phyloP scores from a whole-genome alignment of 1,140 invertebrate genomes.

The Temnothorax curvispinosus region DNA sequence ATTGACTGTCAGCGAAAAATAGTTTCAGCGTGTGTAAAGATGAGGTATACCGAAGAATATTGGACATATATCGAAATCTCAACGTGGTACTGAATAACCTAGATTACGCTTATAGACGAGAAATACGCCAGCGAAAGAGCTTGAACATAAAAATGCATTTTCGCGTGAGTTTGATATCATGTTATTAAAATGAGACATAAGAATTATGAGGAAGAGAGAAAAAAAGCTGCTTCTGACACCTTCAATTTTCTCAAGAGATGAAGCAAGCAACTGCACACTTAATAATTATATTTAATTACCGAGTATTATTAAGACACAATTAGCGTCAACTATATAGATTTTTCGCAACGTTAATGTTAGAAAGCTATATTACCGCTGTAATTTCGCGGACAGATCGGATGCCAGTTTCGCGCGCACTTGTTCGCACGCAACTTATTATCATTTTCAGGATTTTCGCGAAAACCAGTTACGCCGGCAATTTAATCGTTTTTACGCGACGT shows the following conservation, averaged over 20 bases:
- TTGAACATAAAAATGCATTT: neutral
- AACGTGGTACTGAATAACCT: neutral
- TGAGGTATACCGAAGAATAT: neutral
- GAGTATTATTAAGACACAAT: neutral
- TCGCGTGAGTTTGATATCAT: neutral
- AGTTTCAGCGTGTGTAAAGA: neutral
- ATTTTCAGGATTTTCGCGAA: neutral
- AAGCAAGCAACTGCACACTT: neutral
- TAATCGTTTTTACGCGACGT: neutral
- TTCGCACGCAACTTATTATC: slow-evolving; percentile 1
- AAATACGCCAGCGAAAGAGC: neutral
- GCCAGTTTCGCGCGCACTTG: neutral
- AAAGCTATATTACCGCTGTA: neutral
- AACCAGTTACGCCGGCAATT: neutral
- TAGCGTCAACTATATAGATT: neutral
- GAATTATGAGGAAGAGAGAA: neutral
- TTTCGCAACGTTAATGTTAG: neutral
- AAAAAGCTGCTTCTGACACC: neutral
- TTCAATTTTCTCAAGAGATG: neutral
- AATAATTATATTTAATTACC: slow-evolving; percentile 16
- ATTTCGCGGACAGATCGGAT: neutral
- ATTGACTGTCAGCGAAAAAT: neutral
- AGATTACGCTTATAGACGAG: neutral
- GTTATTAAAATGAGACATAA: neutral
- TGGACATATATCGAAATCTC: neutral